Percentiles rank a stretch among this genome's conserved stretches.
Evolutionary conservation across 2,797 vertebrate species (phyloP).

Genomic region (Sebastolobus alascanus): DNA sequence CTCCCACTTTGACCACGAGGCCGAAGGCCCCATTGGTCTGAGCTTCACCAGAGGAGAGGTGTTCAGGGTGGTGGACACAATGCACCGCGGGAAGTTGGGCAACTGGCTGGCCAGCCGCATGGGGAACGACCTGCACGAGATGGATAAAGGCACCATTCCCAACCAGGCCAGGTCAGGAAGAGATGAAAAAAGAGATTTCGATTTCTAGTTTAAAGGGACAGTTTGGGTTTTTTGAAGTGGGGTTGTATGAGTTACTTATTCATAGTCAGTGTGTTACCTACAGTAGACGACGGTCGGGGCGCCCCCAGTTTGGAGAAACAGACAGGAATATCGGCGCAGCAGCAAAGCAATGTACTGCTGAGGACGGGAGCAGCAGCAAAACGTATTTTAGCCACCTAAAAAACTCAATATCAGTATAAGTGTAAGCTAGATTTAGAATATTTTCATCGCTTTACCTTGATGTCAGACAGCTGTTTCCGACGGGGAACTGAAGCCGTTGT

Average conservation of each 20-base stretch:
- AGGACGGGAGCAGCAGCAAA: no score
- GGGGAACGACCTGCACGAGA: slow-evolving; percentile 92
- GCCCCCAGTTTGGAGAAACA: no score
- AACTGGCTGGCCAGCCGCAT: slow-evolving; percentile 93
- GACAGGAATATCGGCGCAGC: no score
- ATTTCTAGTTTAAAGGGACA: not conserved
- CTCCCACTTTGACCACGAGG: slow-evolving; percentile 94
- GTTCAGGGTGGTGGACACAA: slow-evolving; percentile 95
- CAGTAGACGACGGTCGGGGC: not conserved
- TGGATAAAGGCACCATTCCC: slow-evolving; percentile 94
- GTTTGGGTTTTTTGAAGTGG: not conserved
- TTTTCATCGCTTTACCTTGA: not conserved
- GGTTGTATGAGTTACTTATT: not conserved
- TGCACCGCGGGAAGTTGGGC: slow-evolving; percentile 90
- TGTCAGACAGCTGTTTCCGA: not conserved
- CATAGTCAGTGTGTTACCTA: not conserved
- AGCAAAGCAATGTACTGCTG: no score
- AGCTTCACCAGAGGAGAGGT: slow-evolving; percentile 93
- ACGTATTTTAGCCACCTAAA: no score
- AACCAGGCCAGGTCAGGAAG: slow-evolving; percentile 88
- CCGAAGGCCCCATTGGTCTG: slow-evolving; percentile 84
- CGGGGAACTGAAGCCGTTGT: not conserved
- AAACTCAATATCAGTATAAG: no score
- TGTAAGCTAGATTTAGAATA: not conserved
- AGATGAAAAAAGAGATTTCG: not conserved